Evolutionary conservation across 2,113 vertebrate species (phyloP).

Genomic region (Arothron firmamentum): DNA sequence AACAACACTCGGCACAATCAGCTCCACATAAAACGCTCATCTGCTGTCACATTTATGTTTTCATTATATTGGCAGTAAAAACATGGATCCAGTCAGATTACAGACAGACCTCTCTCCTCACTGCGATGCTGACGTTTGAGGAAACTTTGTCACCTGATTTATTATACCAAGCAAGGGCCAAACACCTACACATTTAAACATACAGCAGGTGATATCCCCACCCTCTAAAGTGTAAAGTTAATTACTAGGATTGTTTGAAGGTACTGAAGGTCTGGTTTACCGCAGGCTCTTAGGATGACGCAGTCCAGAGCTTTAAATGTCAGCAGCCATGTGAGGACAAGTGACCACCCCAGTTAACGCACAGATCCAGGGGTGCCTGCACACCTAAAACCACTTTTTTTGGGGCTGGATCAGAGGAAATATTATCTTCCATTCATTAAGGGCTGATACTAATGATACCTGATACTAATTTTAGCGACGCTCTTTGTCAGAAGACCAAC

Average conservation of each 20-base stretch:
- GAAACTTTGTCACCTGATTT: conserved; percentile 11
- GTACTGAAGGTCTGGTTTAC: conserved; percentile 25
- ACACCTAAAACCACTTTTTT: not conserved
- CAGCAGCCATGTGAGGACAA: not conserved
- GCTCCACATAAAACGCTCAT: too few relatives aligned
- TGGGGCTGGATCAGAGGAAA: too few relatives aligned
- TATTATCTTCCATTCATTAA: too few relatives aligned
- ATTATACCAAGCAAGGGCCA: conserved; percentile 14
- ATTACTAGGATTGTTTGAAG: conserved; percentile 25
- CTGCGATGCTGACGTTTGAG: not conserved
- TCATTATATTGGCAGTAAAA: not conserved
- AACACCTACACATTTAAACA: conserved; percentile 6
- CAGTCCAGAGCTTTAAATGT: not conserved
- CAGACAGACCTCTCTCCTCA: not conserved
- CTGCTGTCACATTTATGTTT: not conserved
- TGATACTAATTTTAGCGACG: too few relatives aligned
- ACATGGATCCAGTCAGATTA: not conserved
- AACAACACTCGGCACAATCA: not conserved
- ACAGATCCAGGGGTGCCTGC: not conserved
- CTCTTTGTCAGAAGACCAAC: too few relatives aligned
- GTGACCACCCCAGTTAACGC: not conserved
- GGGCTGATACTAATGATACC: too few relatives aligned
- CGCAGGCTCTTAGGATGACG: conserved; percentile 12
- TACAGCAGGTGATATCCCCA: conserved; percentile 9
- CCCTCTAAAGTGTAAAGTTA: conserved; percentile 8